Conservation (phyloP, 2,888 invertebrate genomes). For the Herminia tarsipennalis region DNA sequence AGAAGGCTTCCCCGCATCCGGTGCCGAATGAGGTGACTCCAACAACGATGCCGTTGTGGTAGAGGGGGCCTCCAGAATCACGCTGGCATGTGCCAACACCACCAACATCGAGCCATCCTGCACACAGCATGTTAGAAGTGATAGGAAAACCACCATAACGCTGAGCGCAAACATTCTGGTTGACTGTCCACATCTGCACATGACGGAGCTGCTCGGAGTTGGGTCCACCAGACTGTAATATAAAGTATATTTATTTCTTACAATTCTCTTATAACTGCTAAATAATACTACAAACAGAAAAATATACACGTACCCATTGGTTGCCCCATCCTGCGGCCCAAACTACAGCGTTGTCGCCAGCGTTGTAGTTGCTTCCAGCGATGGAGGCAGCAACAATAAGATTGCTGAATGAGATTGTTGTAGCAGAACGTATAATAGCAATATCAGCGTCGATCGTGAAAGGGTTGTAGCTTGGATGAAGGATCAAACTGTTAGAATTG, state of each 20-base stretch:
- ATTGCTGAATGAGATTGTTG: slow-evolving; percentile 6
- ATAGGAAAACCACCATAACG: slow-evolving; percentile 45
- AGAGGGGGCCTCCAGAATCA: slow-evolving; percentile 63
- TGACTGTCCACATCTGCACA: slow-evolving; percentile 52
- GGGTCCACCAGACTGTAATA: slow-evolving; percentile 29
- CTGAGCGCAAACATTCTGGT: slow-evolving; percentile 44
- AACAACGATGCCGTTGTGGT: slow-evolving; percentile 56
- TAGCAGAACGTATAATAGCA: slow-evolving; percentile 52
- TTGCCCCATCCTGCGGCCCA: slow-evolving; percentile 64
- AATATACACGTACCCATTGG: no score
- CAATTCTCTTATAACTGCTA: background rate
- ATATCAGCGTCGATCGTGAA: slow-evolving; percentile 55
- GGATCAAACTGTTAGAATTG: slow-evolving; percentile 29
- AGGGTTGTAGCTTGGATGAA: slow-evolving; percentile 58
- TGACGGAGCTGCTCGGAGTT: slow-evolving; percentile 54
- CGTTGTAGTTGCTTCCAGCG: slow-evolving; percentile 34
- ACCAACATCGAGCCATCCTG: slow-evolving; percentile 53
- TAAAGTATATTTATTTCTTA: background rate
- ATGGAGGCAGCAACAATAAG: no score
- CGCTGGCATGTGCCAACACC: slow-evolving; percentile 59
- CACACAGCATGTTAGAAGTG: slow-evolving; percentile 62
- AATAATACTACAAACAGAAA: background rate
- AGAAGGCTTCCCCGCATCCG: slow-evolving; percentile 47
- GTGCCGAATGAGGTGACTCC: slow-evolving; percentile 60
- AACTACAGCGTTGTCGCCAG: slow-evolving; percentile 48